Conservation (phyloP, 2,888 invertebrate genomes). For the Pristionchus entomophagus region DNA sequence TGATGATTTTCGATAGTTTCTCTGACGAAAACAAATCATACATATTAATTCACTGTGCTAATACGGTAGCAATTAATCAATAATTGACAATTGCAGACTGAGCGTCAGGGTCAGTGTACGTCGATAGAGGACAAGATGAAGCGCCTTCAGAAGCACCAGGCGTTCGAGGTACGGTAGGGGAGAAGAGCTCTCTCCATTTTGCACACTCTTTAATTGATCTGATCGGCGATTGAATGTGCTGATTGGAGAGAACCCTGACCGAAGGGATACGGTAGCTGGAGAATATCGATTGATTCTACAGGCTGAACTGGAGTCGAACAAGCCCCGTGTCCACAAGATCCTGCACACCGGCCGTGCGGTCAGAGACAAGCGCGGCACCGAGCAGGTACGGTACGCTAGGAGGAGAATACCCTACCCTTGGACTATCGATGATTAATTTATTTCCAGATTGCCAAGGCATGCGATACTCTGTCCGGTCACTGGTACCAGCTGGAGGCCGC, state of each 20-base stretch:
- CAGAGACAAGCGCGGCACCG: slow-evolving; percentile 94
- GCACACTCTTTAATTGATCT: no score
- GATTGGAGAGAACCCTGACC: no score
- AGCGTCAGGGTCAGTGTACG: slow-evolving; percentile 85
- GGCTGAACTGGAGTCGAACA: slow-evolving; percentile 90
- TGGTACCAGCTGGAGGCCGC: slow-evolving; percentile 88
- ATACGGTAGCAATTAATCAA: slow-evolving; percentile 53
- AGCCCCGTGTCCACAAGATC: slow-evolving; percentile 88
- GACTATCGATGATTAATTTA: no score
- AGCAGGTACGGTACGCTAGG: slow-evolving; percentile 29
- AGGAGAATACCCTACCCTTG: no score
- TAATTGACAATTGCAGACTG: slow-evolving; percentile 69
- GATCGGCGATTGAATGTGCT: neutral
- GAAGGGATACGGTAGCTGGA: slow-evolving; percentile 6
- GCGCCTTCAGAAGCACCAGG: slow-evolving; percentile 88
- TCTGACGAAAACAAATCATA: no score
- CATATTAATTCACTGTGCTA: no score
- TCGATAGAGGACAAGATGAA: slow-evolving; percentile 94
- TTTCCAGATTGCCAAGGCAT: slow-evolving; percentile 55
- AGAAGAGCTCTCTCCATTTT: no score
- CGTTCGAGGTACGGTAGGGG: slow-evolving; percentile 40
- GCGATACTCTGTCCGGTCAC: slow-evolving; percentile 81
- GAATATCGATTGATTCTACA: slow-evolving; percentile 75
- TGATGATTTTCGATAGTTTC: no score
- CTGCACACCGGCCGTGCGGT: slow-evolving; percentile 82